phyloP scores from a whole-genome alignment of 2,797 vertebrate species.

The Bovichtus diacanthus region DNA sequence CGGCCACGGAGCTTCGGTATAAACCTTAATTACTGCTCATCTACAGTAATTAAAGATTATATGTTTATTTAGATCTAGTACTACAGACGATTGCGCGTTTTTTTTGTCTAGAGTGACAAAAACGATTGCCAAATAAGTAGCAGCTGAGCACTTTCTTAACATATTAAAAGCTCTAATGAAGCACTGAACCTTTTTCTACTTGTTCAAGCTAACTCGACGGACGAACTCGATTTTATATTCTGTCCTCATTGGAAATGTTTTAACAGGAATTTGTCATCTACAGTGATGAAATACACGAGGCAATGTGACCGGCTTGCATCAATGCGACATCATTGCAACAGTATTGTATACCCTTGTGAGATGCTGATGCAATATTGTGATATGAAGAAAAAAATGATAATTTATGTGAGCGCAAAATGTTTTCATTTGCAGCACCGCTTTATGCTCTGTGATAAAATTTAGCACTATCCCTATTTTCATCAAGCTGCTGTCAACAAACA shows the following conservation, averaged over 20 bases:
- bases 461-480: slow-evolving; percentile 47
- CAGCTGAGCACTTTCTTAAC: not conserved
- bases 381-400: slow-evolving; percentile 6
- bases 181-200: not conserved
- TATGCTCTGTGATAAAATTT: slow-evolving; percentile 56
- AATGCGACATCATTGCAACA: slow-evolving; percentile 4
- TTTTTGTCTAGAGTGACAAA: too few relatives aligned
- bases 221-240: too few relatives aligned
- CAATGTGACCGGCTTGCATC: slow-evolving; percentile 7
- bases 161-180: not conserved
- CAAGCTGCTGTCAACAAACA: slow-evolving; percentile 57
- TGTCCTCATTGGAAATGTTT: not conserved
- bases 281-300: slow-evolving; percentile 30
- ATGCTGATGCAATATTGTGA: slow-evolving; percentile 40
- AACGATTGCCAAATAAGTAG: not conserved
- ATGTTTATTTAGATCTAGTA: not conserved
- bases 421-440: slow-evolving; percentile 51
- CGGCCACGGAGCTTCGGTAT: not conserved
- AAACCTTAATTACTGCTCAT: too few relatives aligned
- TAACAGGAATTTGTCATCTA: not conserved
- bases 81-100: not conserved
- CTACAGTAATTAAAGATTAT: too few relatives aligned
- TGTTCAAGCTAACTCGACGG: too few relatives aligned
- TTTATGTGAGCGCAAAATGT: slow-evolving; percentile 33
- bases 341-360: slow-evolving; percentile 1